Evolutionary conservation across 2,797 vertebrate genomes (phyloP).

Genomic region (Siniperca undulata): DNA sequence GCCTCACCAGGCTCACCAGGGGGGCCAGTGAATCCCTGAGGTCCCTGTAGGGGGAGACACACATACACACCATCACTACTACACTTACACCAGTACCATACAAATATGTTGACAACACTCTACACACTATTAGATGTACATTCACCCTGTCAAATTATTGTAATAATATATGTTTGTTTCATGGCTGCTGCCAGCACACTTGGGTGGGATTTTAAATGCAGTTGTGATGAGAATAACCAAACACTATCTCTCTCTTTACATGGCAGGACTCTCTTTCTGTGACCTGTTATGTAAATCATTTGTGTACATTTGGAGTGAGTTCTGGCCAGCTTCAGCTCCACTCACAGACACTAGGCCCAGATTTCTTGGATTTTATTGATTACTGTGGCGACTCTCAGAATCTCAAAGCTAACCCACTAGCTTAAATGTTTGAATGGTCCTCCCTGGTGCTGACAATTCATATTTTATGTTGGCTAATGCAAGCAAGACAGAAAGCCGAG

Average conservation of each 20-base stretch:
- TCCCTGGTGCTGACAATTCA: neutral
- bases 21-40: slow-evolving; percentile 97
- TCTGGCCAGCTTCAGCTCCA: neutral
- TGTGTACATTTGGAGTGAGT: neutral
- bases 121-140: neutral
- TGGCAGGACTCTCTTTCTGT: neutral
- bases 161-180: neutral
- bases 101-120: neutral
- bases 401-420: neutral
- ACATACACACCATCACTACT: slow-evolving; percentile 30
- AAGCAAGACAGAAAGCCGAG: no score
- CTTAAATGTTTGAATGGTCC: neutral
- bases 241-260: neutral
- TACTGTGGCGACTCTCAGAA: neutral
- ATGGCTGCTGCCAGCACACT: neutral
- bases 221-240: neutral
- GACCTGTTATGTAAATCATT: neutral
- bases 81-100: neutral
- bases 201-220: neutral
- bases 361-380: neutral
- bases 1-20: slow-evolving; percentile 97
- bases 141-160: neutral
- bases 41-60: slow-evolving; percentile 86
- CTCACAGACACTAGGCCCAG: neutral
- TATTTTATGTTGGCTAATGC: neutral